Conservation (phyloP, 2,888 invertebrate genomes). For the Laothoe populi region DNA sequence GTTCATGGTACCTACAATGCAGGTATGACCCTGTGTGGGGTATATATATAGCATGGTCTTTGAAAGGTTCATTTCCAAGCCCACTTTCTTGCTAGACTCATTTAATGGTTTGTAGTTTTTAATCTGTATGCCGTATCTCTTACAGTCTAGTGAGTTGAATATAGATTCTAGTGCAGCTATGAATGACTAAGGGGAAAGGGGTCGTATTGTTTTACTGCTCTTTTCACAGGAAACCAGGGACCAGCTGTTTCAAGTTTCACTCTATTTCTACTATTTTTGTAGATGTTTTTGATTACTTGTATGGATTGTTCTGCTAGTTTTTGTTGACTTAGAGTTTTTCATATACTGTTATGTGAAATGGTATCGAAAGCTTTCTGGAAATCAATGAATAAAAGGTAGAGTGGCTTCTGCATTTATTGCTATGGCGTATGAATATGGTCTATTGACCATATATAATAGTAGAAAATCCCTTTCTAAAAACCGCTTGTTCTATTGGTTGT, state of each 20-base stretch:
- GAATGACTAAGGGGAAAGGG: constrained; percentile 22
- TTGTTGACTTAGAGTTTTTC: constrained; percentile 29
- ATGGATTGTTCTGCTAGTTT: constrained; percentile 16
- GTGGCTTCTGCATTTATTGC: constrained; percentile 20
- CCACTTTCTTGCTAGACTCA: no score
- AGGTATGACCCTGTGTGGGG: no score
- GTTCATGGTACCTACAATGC: no score
- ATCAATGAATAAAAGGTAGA: constrained; percentile 25
- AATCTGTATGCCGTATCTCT: no score
- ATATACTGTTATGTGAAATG: constrained; percentile 27
- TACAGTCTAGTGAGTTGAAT: constrained; percentile 11
- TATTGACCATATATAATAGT: no score
- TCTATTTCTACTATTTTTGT: constrained; percentile 30
- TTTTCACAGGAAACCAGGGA: constrained; percentile 16
- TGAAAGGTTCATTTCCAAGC: no score
- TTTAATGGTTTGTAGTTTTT: no score
- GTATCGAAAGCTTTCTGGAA: constrained; percentile 28
- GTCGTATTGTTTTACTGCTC: constrained; percentile 32
- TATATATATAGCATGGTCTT: no score
- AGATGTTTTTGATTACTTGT: constrained; percentile 11
- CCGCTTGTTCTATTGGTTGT: constrained; percentile 21
- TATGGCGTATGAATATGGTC: constrained; percentile 27
- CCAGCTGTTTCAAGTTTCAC: constrained; percentile 29
- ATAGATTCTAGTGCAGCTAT: constrained; percentile 1
- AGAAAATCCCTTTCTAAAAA: not conserved